phyloP scores from a whole-genome alignment of 1,140 invertebrate genomes.

The Monochamus saltuarius region DNA sequence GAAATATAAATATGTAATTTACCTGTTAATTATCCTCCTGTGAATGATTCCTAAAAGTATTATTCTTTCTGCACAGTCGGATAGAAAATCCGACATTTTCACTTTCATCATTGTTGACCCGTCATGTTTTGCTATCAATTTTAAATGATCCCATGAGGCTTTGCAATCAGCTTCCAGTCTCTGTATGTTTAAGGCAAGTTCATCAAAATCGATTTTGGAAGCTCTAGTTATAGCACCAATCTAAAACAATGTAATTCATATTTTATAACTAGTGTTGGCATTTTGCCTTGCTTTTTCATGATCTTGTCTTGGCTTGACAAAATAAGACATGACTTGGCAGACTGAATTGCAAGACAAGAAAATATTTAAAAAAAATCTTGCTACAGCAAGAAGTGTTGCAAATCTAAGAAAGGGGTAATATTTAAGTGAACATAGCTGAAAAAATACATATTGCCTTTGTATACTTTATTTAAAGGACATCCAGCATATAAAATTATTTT shows the following conservation, averaged over 20 bases:
- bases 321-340: too few species aligned
- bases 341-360: too few species aligned
- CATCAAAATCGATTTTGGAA: constrained; percentile 91
- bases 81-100: constrained; percentile 94
- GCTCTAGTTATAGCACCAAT: constrained; percentile 90
- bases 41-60: constrained; percentile 91
- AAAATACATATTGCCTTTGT: too few species aligned
- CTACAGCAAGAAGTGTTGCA: too few species aligned
- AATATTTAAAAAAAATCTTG: too few species aligned
- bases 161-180: constrained; percentile 96
- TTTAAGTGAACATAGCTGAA: too few species aligned
- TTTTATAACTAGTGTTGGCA: background rate
- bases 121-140: constrained; percentile 94
- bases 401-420: too few species aligned
- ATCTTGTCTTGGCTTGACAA: too few species aligned
- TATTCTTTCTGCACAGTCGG: constrained; percentile 95
- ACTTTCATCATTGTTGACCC: constrained; percentile 84
- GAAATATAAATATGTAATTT: constrained; percentile 35
- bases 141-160: constrained; percentile 95
- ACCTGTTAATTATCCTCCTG: constrained; percentile 87
- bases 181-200: constrained; percentile 79
- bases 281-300: background rate
- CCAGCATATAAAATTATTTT: too few species aligned
- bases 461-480: too few species aligned
- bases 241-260: constrained; percentile 55